These are phyloP conservation scores for Bombus pascuorum DNA, from an alignment of 1,140 invertebrate genomes.

Conservation along the genomic window DNA sequence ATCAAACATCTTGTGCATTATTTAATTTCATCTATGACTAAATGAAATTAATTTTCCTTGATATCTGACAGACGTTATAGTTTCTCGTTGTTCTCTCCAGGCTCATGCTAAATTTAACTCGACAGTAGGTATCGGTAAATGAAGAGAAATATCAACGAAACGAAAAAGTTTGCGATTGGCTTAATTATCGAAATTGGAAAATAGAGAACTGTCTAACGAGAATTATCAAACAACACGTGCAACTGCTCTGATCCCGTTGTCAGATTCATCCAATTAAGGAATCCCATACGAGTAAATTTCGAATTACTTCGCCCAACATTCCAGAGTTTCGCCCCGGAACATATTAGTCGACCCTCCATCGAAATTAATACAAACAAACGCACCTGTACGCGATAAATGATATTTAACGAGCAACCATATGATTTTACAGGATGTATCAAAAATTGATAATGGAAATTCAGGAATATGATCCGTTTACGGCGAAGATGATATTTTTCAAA, in stretches of 20 bases:
- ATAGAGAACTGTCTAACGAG: neutral
- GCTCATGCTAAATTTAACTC: neutral
- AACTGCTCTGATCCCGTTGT: neutral
- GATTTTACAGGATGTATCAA: neutral
- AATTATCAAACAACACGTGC: neutral
- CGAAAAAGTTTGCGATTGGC: neutral
- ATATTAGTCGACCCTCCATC: neutral
- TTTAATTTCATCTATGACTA: neutral
- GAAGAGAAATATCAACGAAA: neutral
- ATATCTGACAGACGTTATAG: neutral
- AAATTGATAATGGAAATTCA: neutral
- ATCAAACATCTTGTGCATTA: neutral
- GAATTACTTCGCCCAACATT: constrained; percentile 20
- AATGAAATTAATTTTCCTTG: neutral
- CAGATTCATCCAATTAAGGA: constrained; percentile 31
- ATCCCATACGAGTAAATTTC: constrained; percentile 33
- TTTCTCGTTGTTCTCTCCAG: neutral
- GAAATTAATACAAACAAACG: constrained; percentile 32
- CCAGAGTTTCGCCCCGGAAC: constrained; percentile 16
- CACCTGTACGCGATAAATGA: neutral
- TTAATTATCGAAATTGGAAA: neutral
- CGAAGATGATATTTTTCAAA: neutral
- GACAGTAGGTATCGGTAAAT: no score
- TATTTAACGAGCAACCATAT: constrained; percentile 31
- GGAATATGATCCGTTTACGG: neutral